Conservation (phyloP, 2,797 vertebrate species). For the Eupleurogrammus muticus region DNA sequence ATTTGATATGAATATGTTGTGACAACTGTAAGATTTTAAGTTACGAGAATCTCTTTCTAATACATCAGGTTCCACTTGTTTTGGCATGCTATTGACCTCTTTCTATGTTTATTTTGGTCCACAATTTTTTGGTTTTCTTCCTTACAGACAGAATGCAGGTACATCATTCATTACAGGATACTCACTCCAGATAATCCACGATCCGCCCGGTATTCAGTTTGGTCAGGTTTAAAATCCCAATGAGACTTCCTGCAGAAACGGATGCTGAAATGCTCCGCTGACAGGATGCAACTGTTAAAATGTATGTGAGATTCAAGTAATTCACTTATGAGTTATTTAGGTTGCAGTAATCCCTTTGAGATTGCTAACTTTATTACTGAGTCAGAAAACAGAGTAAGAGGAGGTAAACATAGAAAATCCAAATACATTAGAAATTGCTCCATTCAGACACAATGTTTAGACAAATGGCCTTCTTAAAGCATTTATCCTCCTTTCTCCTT, state of each 20-base stretch:
- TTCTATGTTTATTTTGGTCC: conserved; percentile 3
- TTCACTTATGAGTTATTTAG: too few relatives aligned
- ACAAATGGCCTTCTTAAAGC: conserved; percentile 20
- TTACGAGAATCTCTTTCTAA: too few relatives aligned
- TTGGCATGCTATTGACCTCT: not conserved
- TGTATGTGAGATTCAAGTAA: too few relatives aligned
- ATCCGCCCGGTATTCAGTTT: not conserved
- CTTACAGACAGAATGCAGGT: not conserved
- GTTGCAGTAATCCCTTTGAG: too few relatives aligned
- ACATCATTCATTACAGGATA: not conserved
- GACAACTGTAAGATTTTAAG: too few relatives aligned
- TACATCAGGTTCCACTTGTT: not conserved
- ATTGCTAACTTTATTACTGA: too few relatives aligned
- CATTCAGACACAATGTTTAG: not conserved
- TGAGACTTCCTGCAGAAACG: not conserved
- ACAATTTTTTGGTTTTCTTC: not conserved
- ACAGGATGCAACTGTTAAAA: not conserved
- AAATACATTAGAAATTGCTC: conserved; percentile 19
- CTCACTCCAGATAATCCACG: not conserved
- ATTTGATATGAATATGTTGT: too few relatives aligned
- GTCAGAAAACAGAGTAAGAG: not conserved
- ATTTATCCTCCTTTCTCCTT: conserved; percentile 2
- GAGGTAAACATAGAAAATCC: not conserved
- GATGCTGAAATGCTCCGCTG: not conserved
- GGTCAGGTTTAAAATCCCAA: not conserved